Conservation (phyloP, 1,140 invertebrate species). For the Ostrea denselamellosa region DNA sequence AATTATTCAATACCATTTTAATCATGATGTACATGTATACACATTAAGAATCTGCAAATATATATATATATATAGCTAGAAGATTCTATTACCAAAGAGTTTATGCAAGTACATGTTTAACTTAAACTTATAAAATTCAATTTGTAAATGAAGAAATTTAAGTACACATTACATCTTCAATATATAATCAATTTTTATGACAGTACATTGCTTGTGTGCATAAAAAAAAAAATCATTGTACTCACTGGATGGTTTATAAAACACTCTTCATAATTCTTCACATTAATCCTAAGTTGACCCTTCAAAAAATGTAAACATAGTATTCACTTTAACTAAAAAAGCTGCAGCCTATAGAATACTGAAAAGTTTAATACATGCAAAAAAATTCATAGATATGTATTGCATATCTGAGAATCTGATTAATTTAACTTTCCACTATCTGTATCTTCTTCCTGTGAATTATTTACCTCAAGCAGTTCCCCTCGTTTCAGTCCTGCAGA, state of each 20-base stretch:
- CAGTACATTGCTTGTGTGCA: not conserved
- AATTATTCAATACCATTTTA: not conserved
- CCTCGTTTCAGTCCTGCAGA: conserved; percentile 27
- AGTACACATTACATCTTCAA: not conserved
- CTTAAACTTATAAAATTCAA: not conserved
- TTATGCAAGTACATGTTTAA: not conserved
- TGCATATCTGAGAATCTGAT: too few relatives aligned
- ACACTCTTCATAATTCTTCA: conserved; percentile 30
- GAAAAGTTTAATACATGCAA: not conserved
- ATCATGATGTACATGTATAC: not conserved
- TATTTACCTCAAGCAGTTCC: not conserved
- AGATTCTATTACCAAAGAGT: not conserved
- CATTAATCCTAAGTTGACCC: conserved; percentile 15
- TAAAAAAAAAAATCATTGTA: not conserved
- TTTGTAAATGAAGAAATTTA: not conserved
- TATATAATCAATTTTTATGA: too few relatives aligned
- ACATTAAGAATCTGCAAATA: not conserved
- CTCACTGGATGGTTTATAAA: conserved; percentile 11
- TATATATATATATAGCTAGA: not conserved
- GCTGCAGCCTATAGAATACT: not conserved
- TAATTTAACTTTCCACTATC: not conserved
- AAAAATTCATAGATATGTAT: too few relatives aligned
- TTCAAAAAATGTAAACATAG: not conserved
- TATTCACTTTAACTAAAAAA: not conserved
- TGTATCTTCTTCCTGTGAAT: not conserved